Base-by-base conservation (phyloP, 2,113 vertebrate genomes). In the Aptenodytes forsteri region DNA sequence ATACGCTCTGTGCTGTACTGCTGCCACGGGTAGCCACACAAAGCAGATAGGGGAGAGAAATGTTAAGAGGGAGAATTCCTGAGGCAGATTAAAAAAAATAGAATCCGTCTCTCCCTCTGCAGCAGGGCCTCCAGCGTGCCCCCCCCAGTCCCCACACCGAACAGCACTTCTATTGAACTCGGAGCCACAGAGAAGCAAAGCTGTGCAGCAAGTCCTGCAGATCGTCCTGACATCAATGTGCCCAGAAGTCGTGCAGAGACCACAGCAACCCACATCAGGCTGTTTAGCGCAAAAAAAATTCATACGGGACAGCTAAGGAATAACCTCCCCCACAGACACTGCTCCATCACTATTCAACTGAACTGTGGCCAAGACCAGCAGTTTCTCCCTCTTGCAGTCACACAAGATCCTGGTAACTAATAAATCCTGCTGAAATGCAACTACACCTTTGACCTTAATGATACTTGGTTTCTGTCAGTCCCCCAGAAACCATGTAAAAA, bases 281-380 rank as follows among this genome's bases (percentile, higher is more conserved):
- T 36, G 36, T 22, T 71, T 65, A 32, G 49, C 1, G 0, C 36
- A 52, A 66, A 82, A 36, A 5, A 42, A 8, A 52, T 17, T 46
- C 5, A 5, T 13, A 38, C 26, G 38, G 50, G 38, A 56, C 47
- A 83, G 29, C 21, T 64, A 58, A 67, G 38, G 44, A 67, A 58
- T 32, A 77, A 78, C 16, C 7, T 40, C 10, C 27, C 8, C 32
- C 52, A 22, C 1, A 2, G 27, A 65, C 14, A 18, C 29, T 61
- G 40, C 36, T 29, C 32, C n/a, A 29, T 12, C 2, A 0, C 38
- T 58, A 13, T 44, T 32, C 0, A 0, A 47, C 27, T 58, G 13
- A 73, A 80, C 29, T 42, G 36, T 34, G 54, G 40, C 15, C 72
- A 72, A 89, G 34, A 90, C 4, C 64, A 59, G 38, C 64, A 91